Evolutionary conservation across 2,113 vertebrate species (phyloP).

Genomic region (Otolemur garnettii): DNA sequence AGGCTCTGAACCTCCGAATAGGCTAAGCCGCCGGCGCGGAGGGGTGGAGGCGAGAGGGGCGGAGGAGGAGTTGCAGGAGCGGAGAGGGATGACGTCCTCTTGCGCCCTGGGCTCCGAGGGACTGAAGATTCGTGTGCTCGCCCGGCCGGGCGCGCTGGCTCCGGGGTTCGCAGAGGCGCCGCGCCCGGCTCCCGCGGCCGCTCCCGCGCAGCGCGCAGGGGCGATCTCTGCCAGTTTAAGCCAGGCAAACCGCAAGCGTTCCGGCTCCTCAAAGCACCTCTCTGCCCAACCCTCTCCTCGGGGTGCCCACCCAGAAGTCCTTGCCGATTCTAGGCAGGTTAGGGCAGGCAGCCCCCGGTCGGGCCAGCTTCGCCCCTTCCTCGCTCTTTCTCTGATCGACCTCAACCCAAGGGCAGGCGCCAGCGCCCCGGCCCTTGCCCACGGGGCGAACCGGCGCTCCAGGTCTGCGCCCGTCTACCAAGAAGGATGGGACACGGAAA

Average conservation of each 20-base stretch:
- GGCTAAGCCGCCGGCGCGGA: neutral
- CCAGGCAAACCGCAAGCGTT: neutral
- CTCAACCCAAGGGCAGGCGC: constrained; percentile 88
- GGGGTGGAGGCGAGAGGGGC: constrained; percentile 41
- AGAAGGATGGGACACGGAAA: neutral
- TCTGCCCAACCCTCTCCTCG: neutral
- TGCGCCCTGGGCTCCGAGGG: constrained; percentile 15
- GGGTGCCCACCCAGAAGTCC: neutral
- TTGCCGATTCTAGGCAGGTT: neutral
- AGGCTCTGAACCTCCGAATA: neutral
- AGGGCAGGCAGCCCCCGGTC: neutral
- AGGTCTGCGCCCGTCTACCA: neutral
- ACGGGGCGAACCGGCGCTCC: neutral
- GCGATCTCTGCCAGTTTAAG: constrained; percentile 7
- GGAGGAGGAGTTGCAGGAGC: constrained; percentile 70
- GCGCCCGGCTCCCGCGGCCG: constrained; percentile 1
- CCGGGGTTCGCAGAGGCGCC: neutral
- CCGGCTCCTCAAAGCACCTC: neutral
- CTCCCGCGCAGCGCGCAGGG: neutral
- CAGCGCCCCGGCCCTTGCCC: neutral
- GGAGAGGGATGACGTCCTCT: constrained; percentile 77
- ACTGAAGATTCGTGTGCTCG: constrained; percentile 36
- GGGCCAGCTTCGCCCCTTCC: constrained; percentile 52
- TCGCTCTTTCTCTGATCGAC: constrained; percentile 78
- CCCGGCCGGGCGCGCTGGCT: neutral